A percentile compares a stretch with the other conserved stretches of the same genome.
Conservation (phyloP, 2,888 invertebrate genomes). For the Tenthredo notha region DNA sequence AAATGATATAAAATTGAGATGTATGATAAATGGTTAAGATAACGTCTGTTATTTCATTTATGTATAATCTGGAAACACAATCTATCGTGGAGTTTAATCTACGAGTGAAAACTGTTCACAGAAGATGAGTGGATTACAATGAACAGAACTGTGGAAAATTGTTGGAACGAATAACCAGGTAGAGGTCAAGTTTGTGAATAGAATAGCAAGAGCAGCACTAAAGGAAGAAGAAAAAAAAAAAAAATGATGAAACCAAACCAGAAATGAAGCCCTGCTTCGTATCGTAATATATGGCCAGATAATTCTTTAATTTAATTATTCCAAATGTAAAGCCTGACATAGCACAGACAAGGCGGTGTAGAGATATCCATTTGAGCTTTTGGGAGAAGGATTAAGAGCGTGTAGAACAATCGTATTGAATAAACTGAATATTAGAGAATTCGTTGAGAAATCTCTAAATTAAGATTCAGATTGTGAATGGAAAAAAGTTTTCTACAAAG, state of each 20-base stretch:
- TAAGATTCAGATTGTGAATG: neutral
- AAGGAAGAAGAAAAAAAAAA: neutral
- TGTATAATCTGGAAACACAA: neutral
- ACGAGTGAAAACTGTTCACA: neutral
- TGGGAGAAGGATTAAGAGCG: constrained; percentile 2
- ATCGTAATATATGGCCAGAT: constrained; percentile 72
- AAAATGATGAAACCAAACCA: constrained; percentile 56
- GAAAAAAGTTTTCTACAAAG: neutral
- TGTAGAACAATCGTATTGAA: neutral
- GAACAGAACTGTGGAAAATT: neutral
- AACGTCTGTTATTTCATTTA: neutral
- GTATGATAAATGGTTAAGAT: neutral
- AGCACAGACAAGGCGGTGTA: neutral
- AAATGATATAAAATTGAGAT: neutral
- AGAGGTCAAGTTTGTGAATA: constrained; percentile 41
- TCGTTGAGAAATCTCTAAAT: neutral
- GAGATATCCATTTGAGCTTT: constrained; percentile 22
- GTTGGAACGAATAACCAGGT: neutral
- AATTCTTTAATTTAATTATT: constrained; percentile 72
- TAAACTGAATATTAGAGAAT: neutral
- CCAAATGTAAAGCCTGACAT: constrained; percentile 64
- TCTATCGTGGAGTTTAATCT: neutral
- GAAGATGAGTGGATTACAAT: neutral
- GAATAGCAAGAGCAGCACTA: constrained; percentile 43
- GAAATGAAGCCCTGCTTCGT: constrained; percentile 72